A percentile compares a stretch with the other conserved stretches of the same genome.
Conservation (phyloP, 2,888 invertebrate species). For the Cephus pygmeus region DNA sequence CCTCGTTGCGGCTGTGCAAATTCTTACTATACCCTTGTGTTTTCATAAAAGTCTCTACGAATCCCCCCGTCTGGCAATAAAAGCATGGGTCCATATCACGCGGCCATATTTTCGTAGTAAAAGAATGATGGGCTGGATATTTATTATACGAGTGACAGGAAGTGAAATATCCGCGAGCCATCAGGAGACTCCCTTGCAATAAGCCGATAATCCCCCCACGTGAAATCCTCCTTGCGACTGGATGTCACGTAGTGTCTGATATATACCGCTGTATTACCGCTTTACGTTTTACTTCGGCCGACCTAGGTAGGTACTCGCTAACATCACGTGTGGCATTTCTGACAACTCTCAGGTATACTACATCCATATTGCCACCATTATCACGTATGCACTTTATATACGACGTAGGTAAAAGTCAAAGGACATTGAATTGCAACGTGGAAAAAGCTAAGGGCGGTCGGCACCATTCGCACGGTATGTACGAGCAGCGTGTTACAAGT, state of each 20-base stretch:
- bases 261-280: conserved; percentile 35
- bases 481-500: too few relatives aligned
- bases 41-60: background rate
- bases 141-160: conserved; percentile 11
- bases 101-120: background rate
- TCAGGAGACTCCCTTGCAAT: conserved; percentile 29
- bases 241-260: conserved; percentile 35
- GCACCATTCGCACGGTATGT: too few relatives aligned
- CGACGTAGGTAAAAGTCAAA: too few relatives aligned
- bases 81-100: too few relatives aligned
- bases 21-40: background rate
- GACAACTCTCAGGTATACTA: background rate
- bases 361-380: too few relatives aligned
- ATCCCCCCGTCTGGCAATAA: too few relatives aligned
- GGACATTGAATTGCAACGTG: too few relatives aligned
- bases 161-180: conserved; percentile 32
- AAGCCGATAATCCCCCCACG: conserved; percentile 41
- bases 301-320: background rate
- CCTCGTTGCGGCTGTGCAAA: background rate
- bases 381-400: too few relatives aligned
- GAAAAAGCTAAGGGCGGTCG: too few relatives aligned
- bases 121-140: conserved; percentile 2
- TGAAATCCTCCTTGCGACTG: conserved; percentile 34
- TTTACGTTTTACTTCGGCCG: conserved; percentile 21
- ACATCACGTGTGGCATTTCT: background rate